Conservation (phyloP, 2,113 vertebrate species). For the Tonatia bakeri region DNA sequence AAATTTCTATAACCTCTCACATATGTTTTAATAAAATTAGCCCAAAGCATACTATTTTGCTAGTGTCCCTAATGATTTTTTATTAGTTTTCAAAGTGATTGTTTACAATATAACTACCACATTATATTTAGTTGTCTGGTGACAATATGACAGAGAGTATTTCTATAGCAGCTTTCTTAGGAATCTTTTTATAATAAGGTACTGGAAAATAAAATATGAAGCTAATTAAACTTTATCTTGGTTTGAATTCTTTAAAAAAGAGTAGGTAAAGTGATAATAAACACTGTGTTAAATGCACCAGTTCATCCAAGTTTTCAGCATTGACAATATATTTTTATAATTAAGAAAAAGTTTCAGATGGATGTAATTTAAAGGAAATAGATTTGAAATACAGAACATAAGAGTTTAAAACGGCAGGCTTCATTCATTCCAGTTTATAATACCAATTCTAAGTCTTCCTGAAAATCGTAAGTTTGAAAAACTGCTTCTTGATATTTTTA, state of each 20-base stretch:
- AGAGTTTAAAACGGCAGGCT: neutral
- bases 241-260: neutral
- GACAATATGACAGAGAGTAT: neutral
- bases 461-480: slow-evolving; percentile 26
- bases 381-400: neutral
- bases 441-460: neutral
- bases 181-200: slow-evolving; percentile 14
- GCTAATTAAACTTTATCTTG: neutral
- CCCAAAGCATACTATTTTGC: neutral
- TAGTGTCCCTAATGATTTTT: neutral
- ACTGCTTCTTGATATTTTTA: neutral
- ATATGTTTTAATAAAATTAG: slow-evolving; percentile 30
- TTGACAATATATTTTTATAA: neutral
- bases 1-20: neutral
- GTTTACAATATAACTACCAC: neutral
- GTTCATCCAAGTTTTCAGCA: neutral
- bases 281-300: neutral
- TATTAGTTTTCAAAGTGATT: neutral
- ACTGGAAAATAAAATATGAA: slow-evolving; percentile 29
- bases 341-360: neutral
- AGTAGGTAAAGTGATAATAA: neutral
- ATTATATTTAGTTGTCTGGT: neutral
- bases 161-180: neutral
- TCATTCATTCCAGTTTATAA: neutral
- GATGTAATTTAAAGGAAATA: neutral